These are phyloP conservation scores for Thalassoma bifasciatum DNA, from an alignment of 2,113 vertebrate genomes.

Conservation along the genomic window DNA sequence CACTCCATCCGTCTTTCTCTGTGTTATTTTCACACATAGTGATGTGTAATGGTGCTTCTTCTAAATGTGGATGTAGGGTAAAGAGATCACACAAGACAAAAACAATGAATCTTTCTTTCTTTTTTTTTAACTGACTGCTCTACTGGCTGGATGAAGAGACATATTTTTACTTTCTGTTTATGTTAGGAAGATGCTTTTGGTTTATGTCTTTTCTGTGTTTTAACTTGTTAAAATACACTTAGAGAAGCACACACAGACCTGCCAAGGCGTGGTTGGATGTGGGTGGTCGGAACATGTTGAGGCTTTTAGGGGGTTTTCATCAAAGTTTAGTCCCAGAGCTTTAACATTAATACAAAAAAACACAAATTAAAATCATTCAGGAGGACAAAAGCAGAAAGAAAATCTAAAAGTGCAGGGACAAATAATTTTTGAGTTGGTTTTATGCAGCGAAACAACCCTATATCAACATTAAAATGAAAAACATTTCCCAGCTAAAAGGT, in stretches of 20 bases:
- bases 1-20: slow-evolving; percentile 3
- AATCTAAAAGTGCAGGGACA: neutral
- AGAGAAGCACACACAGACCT: neutral
- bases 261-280: slow-evolving; percentile 6
- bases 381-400: neutral
- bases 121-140: neutral
- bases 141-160: no score
- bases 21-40: neutral
- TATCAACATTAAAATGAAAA: no score
- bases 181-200: slow-evolving; percentile 15
- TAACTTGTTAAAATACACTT: neutral
- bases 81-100: neutral
- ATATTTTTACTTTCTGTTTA: neutral
- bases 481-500: neutral
- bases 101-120: slow-evolving; percentile 8
- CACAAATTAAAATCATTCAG: neutral
- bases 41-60: slow-evolving; percentile 17
- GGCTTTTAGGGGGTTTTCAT: neutral
- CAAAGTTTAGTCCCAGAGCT: no score
- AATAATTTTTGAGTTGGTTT: neutral
- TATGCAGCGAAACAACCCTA: no score
- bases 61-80: neutral
- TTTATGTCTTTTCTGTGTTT: neutral
- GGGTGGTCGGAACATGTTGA: neutral
- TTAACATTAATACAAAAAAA: neutral